Evolutionary conservation across 2,888 invertebrate species (phyloP), one percentile per base, ranked within the genome.

Genomic region (Tenthredo distinguenda): DNA sequence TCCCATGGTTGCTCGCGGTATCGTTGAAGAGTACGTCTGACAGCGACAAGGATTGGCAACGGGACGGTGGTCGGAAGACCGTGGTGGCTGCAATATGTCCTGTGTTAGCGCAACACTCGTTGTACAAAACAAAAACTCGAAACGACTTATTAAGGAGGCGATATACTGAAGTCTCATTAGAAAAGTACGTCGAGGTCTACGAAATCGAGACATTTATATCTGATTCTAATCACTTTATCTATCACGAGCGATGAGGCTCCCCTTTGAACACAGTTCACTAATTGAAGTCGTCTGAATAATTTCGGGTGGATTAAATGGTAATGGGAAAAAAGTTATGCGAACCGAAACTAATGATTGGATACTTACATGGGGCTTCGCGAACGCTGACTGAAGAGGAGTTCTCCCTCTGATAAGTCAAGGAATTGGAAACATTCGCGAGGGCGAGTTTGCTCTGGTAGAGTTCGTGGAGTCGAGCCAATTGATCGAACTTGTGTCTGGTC

Each of bases 391-490:
- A 90, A 68, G 92, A 92, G 58, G 92, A 93, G 85, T 93, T 93
- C 88, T 93, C 93, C 87, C 93, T 92, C 89, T 95, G 95, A 90
- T 95, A 96, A 86, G 95, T 95, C 86, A 95, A 95, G 21, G 96
- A 95, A 91, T 95, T 94, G 76, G 96, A 95, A 74, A 96, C 96
- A 91, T 96, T 96, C 37, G 97, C 97, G 93, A 97, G 95, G 85
- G 97, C 96, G 89, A 97, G 94, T 91, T 97, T 96, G 87, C 97
- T 97, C 88, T 97, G 96, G 92, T 97, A 98, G 76, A 97, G 95
- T 93, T 98, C 97, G 90, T 97, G 97, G 88, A 98, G 94, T 87
- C 96, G 96, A 87, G 97, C 96, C 90, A 98, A 94, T 93, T 98
- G 97, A 92, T 98, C 97, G 90, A 98, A 96, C 94, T 97, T 95